Base-by-base conservation (phyloP, 2,888 invertebrate genomes). In the Tetropium fuscum region DNA sequence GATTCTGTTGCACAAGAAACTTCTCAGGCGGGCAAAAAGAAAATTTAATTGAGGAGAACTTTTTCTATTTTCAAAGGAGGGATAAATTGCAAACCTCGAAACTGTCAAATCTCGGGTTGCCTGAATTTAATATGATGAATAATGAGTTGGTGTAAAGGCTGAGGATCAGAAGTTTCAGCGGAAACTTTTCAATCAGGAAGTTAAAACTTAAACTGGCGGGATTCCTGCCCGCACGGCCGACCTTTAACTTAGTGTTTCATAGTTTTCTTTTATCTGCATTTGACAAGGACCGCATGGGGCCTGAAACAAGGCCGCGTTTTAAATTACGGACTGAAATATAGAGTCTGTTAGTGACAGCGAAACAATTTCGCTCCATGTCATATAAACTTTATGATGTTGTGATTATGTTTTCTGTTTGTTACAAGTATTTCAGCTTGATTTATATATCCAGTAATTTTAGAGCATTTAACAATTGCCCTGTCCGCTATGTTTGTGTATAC, bases 361-460 rank as follows among this genome's bases (percentile, higher is more conserved):
- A 72, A 75, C 74, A 76, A 76, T 75, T 71, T 71, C 62, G 74
- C 69, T 71, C 67, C 74, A 60, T 75, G 74, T 75, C 75, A 72
- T 69, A 74, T 73, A 70, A 74, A 74, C 71, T 75, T 75, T 75
- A 75, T 75, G 75, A 75, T 74, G 74, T 75, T 71, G 71, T 71
- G 71, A 74, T 74, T 73, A 75, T 74, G 74, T 73, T 74, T 63
- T 66, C 66, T 63, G 69, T 73, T 74, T 64, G 72, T 64, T 73
- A 68, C 70, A 67, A 64, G 64, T 68, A 70, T 71, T 70, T 51
- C 54, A 58, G 61, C 58, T 68, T 73, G 73, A 73, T 73, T 72
- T 72, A 73, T 72, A 61, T 59, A 58, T 68, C 25, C 30, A 36
- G 64, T 63, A 57, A 49, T 60, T 63, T 62, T 49, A 60, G 54